phyloP scores from a whole-genome alignment of 2,888 invertebrate genomes.

The Cantharis flavilabris region DNA sequence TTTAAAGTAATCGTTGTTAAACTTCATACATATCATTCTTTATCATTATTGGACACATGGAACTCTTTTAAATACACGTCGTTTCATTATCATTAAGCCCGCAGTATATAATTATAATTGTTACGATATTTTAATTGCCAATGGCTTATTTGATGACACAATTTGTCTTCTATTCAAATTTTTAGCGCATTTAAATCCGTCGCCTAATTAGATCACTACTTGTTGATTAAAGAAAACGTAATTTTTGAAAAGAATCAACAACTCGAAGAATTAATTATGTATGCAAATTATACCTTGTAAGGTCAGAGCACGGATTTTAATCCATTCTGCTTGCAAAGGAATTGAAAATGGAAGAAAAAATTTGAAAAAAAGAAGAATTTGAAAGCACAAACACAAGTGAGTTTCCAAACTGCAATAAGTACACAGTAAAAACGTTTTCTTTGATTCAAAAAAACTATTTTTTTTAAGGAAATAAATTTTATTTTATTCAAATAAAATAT shows the following conservation, averaged over 20 bases:
- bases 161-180: not conserved
- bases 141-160: not conserved
- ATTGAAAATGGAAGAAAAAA: not conserved
- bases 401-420: not conserved
- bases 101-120: not conserved
- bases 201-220: not conserved
- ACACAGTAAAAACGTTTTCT: too few species aligned
- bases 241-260: too few species aligned
- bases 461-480: too few species aligned
- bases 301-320: constrained; percentile 15
- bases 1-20: not conserved
- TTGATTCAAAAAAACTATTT: too few species aligned
- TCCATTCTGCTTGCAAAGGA: constrained; percentile 5
- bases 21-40: not conserved
- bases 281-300: constrained; percentile 9
- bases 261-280: constrained; percentile 11
- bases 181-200: not conserved
- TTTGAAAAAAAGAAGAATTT: not conserved
- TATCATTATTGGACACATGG: not conserved
- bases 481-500: too few species aligned
- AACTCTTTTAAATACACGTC: not conserved
- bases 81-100: not conserved
- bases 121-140: not conserved
- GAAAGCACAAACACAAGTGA: not conserved
- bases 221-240: not conserved